Evolutionary conservation across 2,113 vertebrate genomes (phyloP).

Genomic region (Seriola rivoliana): DNA sequence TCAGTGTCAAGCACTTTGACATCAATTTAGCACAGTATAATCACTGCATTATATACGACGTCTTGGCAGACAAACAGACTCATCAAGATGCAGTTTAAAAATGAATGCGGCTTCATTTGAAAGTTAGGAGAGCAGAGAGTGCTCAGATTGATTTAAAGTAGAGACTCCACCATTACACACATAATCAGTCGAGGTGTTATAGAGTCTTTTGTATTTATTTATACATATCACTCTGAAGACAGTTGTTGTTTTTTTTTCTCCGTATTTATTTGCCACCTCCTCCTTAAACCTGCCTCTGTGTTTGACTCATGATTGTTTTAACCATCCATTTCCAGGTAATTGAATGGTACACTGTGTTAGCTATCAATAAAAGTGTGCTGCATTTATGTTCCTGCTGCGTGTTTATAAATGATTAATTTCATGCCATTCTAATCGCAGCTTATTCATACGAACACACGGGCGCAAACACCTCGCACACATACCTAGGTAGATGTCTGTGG

Average conservation of each 20-base stretch:
- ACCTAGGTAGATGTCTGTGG: conserved; percentile 32
- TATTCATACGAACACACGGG: background rate
- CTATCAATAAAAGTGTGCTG: background rate
- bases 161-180: background rate
- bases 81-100: conserved; percentile 10
- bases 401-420: conserved; percentile 42
- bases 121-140: background rate
- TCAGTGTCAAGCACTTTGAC: conserved; percentile 36
- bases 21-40: background rate
- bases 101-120: background rate
- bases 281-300: conserved; percentile 21
- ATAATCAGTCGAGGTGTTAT: background rate
- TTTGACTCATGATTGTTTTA: conserved; percentile 32
- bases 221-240: conserved; percentile 5
- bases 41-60: background rate
- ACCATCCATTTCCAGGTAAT: conserved; percentile 45
- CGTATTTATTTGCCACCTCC: conserved; percentile 4
- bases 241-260: background rate
- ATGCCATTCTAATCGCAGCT: conserved; percentile 15
- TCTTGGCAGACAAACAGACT: background rate
- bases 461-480: conserved; percentile 4
- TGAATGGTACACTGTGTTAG: conserved; percentile 29
- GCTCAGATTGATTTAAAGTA: background rate
- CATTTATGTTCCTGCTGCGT: conserved; percentile 7
- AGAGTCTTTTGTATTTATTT: conserved; percentile 13